These are phyloP conservation scores for Alsophila aescularia DNA, from an alignment of 2,888 invertebrate species.

Conservation along the genomic window DNA sequence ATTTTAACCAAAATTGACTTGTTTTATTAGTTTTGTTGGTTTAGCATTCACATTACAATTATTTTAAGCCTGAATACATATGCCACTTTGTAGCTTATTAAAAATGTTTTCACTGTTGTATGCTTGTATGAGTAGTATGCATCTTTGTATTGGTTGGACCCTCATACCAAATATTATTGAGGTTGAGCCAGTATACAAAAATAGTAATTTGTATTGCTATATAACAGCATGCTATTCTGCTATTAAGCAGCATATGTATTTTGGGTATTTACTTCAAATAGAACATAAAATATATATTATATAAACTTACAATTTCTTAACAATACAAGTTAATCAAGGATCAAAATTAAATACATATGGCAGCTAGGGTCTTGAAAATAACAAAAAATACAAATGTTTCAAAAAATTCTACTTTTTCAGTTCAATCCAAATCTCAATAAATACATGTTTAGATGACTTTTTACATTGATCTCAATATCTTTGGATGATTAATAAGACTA, in stretches of 20 bases:
- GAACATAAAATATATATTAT: not conserved
- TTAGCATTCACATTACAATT: not conserved
- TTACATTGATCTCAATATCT: constrained; percentile 36
- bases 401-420: not conserved
- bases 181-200: too few species aligned
- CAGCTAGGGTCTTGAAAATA: constrained; percentile 61
- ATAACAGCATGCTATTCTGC: too few species aligned
- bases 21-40: not conserved
- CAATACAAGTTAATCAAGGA: constrained; percentile 19
- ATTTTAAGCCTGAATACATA: not conserved
- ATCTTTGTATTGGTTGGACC: too few species aligned
- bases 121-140: not conserved
- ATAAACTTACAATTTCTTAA: constrained; percentile 25
- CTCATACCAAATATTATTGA: too few species aligned
- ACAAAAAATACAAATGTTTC: constrained; percentile 44
- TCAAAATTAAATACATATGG: constrained; percentile 63
- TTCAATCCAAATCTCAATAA: constrained; percentile 35
- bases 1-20: too few species aligned
- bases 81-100: not conserved
- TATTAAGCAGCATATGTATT: too few species aligned
- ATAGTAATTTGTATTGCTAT: too few species aligned
- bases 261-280: not conserved
- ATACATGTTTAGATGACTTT: constrained; percentile 26
- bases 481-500: constrained; percentile 43
- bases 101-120: not conserved